phyloP scores from a whole-genome alignment of 2,113 vertebrate genomes.

The Fulica atra region DNA sequence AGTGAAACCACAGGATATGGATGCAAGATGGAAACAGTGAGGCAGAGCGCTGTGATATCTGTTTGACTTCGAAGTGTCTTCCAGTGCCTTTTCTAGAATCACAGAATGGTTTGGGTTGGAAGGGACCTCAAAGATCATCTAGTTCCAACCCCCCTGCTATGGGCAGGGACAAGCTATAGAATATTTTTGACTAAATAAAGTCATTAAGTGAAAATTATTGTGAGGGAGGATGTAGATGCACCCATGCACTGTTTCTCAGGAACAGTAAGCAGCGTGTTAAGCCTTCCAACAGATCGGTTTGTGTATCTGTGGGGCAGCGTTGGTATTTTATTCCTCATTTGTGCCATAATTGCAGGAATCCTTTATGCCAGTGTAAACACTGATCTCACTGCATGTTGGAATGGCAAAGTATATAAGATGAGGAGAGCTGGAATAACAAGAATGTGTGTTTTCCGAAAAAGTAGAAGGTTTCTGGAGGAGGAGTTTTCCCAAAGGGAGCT shows the following conservation, averaged over 20 bases:
- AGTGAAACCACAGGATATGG: not conserved
- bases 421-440: conserved; percentile 15
- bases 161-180: not conserved
- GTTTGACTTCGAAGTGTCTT: not conserved
- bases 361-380: conserved; percentile 31
- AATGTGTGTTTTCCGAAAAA: conserved; percentile 11
- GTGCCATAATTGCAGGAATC: not conserved
- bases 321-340: not conserved
- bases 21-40: not conserved
- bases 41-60: not conserved
- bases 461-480: conserved; percentile 25
- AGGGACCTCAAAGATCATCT: no score
- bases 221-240: not conserved
- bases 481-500: conserved; percentile 29
- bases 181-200: not conserved
- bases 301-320: not conserved
- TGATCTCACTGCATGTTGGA: not conserved
- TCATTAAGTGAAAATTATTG: not conserved
- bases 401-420: not conserved
- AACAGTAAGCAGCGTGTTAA: not conserved
- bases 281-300: not conserved
- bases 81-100: not conserved
- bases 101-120: no score
- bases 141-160: no score
- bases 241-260: not conserved